Evolutionary conservation across 2,888 invertebrate genomes (phyloP), one percentile per base, ranked within the genome.

Genomic region (Fragum fragum): DNA sequence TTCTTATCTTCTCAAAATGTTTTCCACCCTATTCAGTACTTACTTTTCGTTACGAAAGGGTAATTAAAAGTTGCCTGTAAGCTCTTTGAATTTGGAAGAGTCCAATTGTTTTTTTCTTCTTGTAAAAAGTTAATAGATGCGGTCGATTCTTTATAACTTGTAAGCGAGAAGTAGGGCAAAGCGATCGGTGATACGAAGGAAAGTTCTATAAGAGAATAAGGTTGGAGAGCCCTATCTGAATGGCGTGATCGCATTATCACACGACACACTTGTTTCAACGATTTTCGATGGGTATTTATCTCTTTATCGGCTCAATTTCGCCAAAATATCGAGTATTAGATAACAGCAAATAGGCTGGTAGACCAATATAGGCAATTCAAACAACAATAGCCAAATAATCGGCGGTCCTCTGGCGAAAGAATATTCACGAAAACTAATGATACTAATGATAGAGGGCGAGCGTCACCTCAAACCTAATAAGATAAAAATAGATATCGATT

Each of bases 401-500:
- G 66, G 23, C 7, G 66, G 36, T 23, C 66, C 16, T 23, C 23
- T 36, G 23, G 6, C 36, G 21, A 18, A 39, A 42, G 21, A 66
- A 42, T 21, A 66, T 3, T 26, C 66, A 42, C 66, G 66, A 66
- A 66, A 66, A 66, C 66, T 66, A 66, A 66, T 39, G 66, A 66
- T 66, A 42, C 39, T 66, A 66, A 66, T 66, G 66, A 66, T 66
- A 66, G 66, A 26, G 66, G 66, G 66, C 66, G 66, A 42, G 66
- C 66, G 66, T 66, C 66, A 66, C 28, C 42, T 21, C n/a, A 14
- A 42, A 66, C 66, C 1, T 66, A 66, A 66, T 42, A 66, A 39
- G 66, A 66, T 66, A 66, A 36, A 66, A 66, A 66, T 66, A 66
- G 66, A 66, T 66, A 66, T 66, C 42, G 66, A 66, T 66, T 66